Conservation (phyloP, 2,888 invertebrate species). For the Polylopha cassiicola region DNA sequence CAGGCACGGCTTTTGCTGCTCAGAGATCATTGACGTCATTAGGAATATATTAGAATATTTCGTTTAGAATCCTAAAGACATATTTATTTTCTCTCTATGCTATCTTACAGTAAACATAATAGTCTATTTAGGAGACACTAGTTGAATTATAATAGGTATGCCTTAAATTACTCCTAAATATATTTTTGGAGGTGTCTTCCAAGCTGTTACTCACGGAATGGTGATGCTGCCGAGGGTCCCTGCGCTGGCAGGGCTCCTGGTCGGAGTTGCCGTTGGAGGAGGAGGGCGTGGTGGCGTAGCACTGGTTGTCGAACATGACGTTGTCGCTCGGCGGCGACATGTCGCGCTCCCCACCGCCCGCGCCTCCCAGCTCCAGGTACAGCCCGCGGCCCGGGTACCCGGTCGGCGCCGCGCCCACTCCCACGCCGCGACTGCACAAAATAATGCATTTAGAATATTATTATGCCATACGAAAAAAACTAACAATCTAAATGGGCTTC, state of each 20-base stretch:
- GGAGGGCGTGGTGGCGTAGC: slow-evolving; percentile 95
- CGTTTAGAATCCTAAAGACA: too few relatives aligned
- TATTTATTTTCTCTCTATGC: too few relatives aligned
- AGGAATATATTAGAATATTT: too few relatives aligned
- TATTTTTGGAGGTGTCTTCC: background rate
- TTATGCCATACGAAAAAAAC: too few relatives aligned
- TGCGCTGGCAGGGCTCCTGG: slow-evolving; percentile 84
- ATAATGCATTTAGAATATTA: background rate
- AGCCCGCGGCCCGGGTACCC: slow-evolving; percentile 84
- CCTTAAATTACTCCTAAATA: too few relatives aligned
- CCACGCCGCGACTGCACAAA: slow-evolving; percentile 55
- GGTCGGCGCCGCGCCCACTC: slow-evolving; percentile 66
- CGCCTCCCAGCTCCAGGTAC: slow-evolving; percentile 84
- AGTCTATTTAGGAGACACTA: too few relatives aligned
- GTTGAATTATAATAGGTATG: too few relatives aligned
- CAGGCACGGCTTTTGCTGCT: slow-evolving; percentile 61
- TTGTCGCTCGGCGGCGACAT: slow-evolving; percentile 94
- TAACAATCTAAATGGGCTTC: too few relatives aligned
- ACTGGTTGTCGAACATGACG: slow-evolving; percentile 96
- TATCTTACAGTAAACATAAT: too few relatives aligned
- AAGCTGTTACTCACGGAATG: slow-evolving; percentile 67
- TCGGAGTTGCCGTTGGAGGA: slow-evolving; percentile 95
- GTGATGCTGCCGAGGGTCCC: slow-evolving; percentile 80
- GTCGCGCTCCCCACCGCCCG: slow-evolving; percentile 79
- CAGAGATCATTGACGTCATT: background rate